phyloP scores from a whole-genome alignment of 2,888 invertebrate species.

The Melangyna quadrimaculata region DNA sequence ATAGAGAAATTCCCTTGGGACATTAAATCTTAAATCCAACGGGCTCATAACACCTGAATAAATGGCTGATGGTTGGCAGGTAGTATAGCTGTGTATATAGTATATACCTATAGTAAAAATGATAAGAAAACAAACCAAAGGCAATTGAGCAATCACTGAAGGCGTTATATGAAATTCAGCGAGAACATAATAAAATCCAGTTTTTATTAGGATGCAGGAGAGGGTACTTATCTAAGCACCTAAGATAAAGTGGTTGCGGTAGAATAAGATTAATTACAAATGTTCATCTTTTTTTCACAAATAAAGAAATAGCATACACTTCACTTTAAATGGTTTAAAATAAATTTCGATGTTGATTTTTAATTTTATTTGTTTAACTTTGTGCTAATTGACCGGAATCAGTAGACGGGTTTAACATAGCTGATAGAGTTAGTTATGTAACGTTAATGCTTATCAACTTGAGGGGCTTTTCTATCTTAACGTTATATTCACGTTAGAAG shows the following conservation, averaged over 20 bases:
- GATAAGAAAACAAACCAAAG: neutral
- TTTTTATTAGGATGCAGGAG: neutral
- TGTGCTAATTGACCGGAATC: too few species aligned
- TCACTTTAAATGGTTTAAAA: too few species aligned
- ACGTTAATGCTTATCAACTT: too few species aligned
- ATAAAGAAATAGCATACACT: too few species aligned
- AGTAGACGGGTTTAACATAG: too few species aligned
- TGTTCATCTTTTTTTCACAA: too few species aligned
- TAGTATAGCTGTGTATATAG: neutral
- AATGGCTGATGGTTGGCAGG: slow-evolving; percentile 32
- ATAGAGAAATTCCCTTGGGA: slow-evolving; percentile 56
- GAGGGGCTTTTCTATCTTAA: too few species aligned
- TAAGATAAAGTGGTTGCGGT: neutral
- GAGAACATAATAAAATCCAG: neutral
- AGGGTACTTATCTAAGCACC: too few species aligned
- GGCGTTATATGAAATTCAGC: slow-evolving; percentile 21
- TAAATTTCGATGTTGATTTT: too few species aligned
- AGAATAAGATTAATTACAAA: neutral
- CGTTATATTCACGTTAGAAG: too few species aligned
- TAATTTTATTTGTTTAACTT: too few species aligned
- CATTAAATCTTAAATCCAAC: slow-evolving; percentile 52
- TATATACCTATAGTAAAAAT: neutral
- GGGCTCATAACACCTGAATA: slow-evolving; percentile 53
- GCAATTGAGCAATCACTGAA: slow-evolving; percentile 5
- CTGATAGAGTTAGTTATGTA: too few species aligned